Conservation (phyloP, 2,888 invertebrate genomes). For the Drosophila diplacantha region DNA sequence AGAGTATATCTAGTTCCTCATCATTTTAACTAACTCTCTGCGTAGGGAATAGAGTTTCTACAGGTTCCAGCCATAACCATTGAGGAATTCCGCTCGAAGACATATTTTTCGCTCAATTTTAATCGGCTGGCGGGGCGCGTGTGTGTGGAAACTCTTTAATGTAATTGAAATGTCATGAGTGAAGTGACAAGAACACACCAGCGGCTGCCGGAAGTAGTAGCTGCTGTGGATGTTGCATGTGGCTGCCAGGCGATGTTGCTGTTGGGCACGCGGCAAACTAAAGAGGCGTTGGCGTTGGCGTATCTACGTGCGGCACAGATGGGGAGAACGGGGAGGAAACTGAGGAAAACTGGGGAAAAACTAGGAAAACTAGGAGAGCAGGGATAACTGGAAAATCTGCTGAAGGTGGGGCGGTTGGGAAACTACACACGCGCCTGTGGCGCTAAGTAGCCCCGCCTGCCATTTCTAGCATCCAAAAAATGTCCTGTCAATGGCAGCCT, state of each 20-base stretch:
- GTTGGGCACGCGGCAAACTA: constrained; percentile 7
- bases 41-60: neutral
- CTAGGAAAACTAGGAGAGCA: constrained; percentile 11
- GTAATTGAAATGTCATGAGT: constrained; percentile 50
- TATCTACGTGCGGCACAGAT: constrained; percentile 16
- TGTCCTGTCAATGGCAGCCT: constrained; percentile 56
- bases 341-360: constrained; percentile 6
- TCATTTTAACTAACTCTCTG: neutral
- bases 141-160: constrained; percentile 24
- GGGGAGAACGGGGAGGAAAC: neutral
- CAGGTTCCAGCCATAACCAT: neutral
- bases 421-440: constrained; percentile 16
- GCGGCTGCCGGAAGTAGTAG: constrained; percentile 7
- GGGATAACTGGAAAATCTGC: neutral
- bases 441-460: constrained; percentile 39
- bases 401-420: neutral
- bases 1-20: neutral
- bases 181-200: constrained; percentile 44
- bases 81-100: neutral
- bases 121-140: constrained; percentile 13
- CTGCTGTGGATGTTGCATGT: constrained; percentile 33
- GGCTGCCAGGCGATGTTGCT: constrained; percentile 12
- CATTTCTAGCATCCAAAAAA: constrained; percentile 29
- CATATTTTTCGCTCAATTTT: constrained; percentile 26
- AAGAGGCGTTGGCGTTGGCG: constrained; percentile 20